phyloP scores from a whole-genome alignment of 2,888 invertebrate genomes.

The Caenorhabditis wallacei region DNA sequence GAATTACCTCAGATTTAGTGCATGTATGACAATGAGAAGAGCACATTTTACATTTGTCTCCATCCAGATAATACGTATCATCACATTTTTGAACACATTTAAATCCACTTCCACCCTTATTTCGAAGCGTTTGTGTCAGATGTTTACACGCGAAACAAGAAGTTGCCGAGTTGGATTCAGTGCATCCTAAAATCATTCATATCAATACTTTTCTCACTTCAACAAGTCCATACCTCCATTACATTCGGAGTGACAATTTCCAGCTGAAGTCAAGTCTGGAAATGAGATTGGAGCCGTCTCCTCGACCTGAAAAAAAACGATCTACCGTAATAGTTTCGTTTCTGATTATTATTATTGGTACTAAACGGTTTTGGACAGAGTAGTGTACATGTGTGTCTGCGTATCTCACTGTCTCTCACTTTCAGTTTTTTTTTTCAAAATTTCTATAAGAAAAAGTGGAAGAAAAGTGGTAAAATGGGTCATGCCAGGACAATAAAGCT shows the following conservation, averaged over 20 bases:
- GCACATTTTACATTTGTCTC: slow-evolving; percentile 81
- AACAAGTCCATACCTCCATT: slow-evolving; percentile 65
- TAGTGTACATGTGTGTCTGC: slow-evolving; percentile 30
- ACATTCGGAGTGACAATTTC: slow-evolving; percentile 81
- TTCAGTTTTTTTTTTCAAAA: slow-evolving; percentile 9
- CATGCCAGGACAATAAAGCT: slow-evolving; percentile 22
- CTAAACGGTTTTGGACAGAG: slow-evolving; percentile 4
- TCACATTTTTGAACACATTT: slow-evolving; percentile 82
- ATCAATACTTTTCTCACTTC: neutral
- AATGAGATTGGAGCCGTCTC: slow-evolving; percentile 67
- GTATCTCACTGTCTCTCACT: slow-evolving; percentile 37
- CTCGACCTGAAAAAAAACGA: slow-evolving; percentile 56
- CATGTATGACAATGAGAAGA: slow-evolving; percentile 80
- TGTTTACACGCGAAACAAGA: slow-evolving; percentile 82
- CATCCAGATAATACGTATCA: slow-evolving; percentile 80
- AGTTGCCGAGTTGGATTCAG: slow-evolving; percentile 77
- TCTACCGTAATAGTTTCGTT: slow-evolving; percentile 31
- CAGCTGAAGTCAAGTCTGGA: slow-evolving; percentile 79
- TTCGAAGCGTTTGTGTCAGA: slow-evolving; percentile 79
- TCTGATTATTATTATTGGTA: neutral
- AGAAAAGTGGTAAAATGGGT: neutral
- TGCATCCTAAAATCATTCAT: slow-evolving; percentile 48
- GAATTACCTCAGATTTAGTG: slow-evolving; percentile 74
- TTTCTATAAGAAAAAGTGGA: neutral
- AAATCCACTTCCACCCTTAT: slow-evolving; percentile 80